A percentile compares a stretch with the other conserved stretches of the same genome.
These are phyloP conservation scores for Andrena bicolor DNA, from an alignment of 2,888 invertebrate genomes.

Conservation along the genomic window DNA sequence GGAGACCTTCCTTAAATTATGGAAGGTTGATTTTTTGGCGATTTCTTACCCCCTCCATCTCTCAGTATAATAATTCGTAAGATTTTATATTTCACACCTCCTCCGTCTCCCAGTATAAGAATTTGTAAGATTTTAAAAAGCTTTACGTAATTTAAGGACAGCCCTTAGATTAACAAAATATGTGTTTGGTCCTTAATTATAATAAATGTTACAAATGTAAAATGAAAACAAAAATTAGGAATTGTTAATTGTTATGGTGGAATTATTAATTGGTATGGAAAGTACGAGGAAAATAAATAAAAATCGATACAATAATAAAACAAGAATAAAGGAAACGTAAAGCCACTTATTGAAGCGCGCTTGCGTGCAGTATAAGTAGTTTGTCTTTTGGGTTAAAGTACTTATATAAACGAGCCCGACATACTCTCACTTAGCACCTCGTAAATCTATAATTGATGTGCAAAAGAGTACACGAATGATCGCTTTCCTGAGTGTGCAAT, in stretches of 20 bases:
- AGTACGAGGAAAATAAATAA: not conserved
- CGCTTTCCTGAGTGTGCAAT: conserved; percentile 36
- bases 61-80: no score
- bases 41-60: no score
- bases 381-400: not conserved
- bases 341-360: not conserved
- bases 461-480: not conserved
- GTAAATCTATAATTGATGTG: conserved; percentile 38
- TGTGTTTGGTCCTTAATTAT: not conserved
- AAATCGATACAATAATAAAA: not conserved
- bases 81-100: no score
- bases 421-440: conserved; percentile 35
- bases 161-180: no score
- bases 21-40: no score
- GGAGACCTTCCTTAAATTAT: no score
- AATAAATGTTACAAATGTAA: not conserved
- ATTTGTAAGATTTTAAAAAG: no score
- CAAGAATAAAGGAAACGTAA: not conserved
- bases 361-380: not conserved
- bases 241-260: not conserved
- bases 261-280: conserved; percentile 1
- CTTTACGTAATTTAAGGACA: no score
- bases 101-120: no score
- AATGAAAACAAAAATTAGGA: not conserved
- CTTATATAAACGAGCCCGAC: conserved; percentile 12